Conservation (phyloP, 2,888 invertebrate genomes). For the Diarsia brunnea region DNA sequence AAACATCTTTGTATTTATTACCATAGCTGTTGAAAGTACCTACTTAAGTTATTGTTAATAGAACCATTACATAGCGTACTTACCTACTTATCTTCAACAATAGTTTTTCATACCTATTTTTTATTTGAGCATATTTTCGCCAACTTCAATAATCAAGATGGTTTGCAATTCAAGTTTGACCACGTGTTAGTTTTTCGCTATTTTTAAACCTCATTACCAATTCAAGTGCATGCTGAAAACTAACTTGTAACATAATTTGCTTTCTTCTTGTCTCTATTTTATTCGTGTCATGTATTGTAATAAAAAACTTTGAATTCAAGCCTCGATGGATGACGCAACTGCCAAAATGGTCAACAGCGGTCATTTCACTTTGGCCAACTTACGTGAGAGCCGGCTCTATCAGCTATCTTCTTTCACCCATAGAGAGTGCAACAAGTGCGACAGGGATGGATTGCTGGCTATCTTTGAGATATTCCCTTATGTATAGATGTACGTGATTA, state of each 20-base stretch:
- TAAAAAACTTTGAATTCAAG: slow-evolving; percentile 80
- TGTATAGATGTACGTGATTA: slow-evolving; percentile 67
- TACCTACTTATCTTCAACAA: neutral
- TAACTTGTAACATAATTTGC: slow-evolving; percentile 23
- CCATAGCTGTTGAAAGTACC: neutral
- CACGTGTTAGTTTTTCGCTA: neutral
- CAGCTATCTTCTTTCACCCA: slow-evolving; percentile 75
- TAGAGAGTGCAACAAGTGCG: slow-evolving; percentile 60
- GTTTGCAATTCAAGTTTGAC: neutral
- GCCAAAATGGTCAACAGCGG: slow-evolving; percentile 88
- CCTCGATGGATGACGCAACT: slow-evolving; percentile 86
- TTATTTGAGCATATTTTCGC: neutral
- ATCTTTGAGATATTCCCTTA: slow-evolving; percentile 71
- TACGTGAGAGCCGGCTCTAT: slow-evolving; percentile 80
- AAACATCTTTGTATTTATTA: slow-evolving; percentile 25
- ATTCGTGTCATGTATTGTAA: slow-evolving; percentile 74
- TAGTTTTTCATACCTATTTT: neutral
- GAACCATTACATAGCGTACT: neutral
- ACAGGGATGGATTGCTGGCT: slow-evolving; percentile 71
- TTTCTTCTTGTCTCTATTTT: slow-evolving; percentile 62
- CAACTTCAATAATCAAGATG: neutral
- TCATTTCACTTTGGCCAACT: slow-evolving; percentile 91
- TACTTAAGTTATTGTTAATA: neutral
- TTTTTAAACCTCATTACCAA: neutral
- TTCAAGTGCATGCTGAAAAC: neutral